phyloP scores from a whole-genome alignment of 1,140 invertebrate genomes.

The Hycleus cichorii region DNA sequence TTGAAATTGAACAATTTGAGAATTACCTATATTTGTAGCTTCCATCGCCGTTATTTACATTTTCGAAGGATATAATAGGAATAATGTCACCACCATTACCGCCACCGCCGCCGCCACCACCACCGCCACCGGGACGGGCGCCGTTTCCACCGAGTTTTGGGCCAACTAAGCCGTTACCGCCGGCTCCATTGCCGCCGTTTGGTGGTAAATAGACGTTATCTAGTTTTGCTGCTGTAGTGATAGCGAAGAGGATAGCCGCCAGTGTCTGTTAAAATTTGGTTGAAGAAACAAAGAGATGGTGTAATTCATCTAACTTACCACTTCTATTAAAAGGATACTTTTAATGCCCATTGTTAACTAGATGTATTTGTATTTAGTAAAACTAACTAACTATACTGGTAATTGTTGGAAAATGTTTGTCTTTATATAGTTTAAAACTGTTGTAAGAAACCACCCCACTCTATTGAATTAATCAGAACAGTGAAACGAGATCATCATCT shows the following conservation, averaged over 20 bases:
- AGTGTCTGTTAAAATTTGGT: too few relatives aligned
- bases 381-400: not conserved
- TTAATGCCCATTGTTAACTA: too few relatives aligned
- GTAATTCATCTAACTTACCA: too few relatives aligned
- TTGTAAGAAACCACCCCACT: conserved; percentile 22
- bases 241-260: not conserved
- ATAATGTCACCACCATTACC: conserved; percentile 23
- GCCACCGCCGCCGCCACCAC: conserved; percentile 17
- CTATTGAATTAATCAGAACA: conserved; percentile 25
- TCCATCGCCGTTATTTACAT: conserved; percentile 39
- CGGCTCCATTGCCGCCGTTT: conserved; percentile 46
- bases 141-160: conserved; percentile 22
- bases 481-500: conserved; percentile 24
- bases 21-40: conserved; percentile 34
- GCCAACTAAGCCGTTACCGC: conserved; percentile 39
- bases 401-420: conserved; percentile 13
- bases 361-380: too few relatives aligned
- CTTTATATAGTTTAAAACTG: conserved; percentile 25
- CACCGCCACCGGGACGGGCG: conserved; percentile 8
- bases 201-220: conserved; percentile 58
- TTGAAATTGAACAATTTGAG: not conserved
- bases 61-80: conserved; percentile 33
- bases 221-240: conserved; percentile 41
- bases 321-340: too few relatives aligned
- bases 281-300: too few relatives aligned